These are phyloP conservation scores for Drosophila testacea DNA, from an alignment of 2,888 invertebrate genomes.

Conservation along the genomic window DNA sequence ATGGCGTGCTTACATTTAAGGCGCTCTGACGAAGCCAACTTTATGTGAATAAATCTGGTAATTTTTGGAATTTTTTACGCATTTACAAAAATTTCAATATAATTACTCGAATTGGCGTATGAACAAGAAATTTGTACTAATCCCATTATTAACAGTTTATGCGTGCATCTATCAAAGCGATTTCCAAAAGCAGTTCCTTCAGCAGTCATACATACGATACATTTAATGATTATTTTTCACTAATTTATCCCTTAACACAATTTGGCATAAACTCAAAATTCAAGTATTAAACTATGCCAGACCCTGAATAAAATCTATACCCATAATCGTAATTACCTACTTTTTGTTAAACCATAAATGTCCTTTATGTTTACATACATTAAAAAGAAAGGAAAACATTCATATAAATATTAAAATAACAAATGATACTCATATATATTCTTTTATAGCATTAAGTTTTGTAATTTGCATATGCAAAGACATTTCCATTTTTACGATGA, in stretches of 20 bases:
- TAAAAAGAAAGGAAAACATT: slow-evolving; percentile 22
- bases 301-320: background rate
- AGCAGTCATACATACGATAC: slow-evolving; percentile 25
- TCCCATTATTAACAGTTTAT: slow-evolving; percentile 34
- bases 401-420: slow-evolving; percentile 67
- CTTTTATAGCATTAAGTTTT: slow-evolving; percentile 66
- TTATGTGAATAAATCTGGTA: slow-evolving; percentile 61
- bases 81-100: slow-evolving; percentile 63
- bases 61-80: slow-evolving; percentile 72
- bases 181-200: slow-evolving; percentile 68
- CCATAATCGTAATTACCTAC: slow-evolving; percentile 20
- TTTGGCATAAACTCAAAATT: slow-evolving; percentile 67
- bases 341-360: slow-evolving; percentile 21
- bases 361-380: slow-evolving; percentile 26
- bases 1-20: slow-evolving; percentile 25
- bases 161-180: slow-evolving; percentile 52
- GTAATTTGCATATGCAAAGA: slow-evolving; percentile 25
- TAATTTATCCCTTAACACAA: slow-evolving; percentile 16
- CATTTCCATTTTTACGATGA: slow-evolving; percentile 40
- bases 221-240: slow-evolving; percentile 1
- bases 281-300: slow-evolving; percentile 74
- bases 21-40: slow-evolving; percentile 39
- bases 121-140: slow-evolving; percentile 36
- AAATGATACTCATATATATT: slow-evolving; percentile 84
- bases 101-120: slow-evolving; percentile 58